Evolutionary conservation across 2,797 vertebrate genomes (phyloP).

Genomic region (Anguilla megastoma): DNA sequence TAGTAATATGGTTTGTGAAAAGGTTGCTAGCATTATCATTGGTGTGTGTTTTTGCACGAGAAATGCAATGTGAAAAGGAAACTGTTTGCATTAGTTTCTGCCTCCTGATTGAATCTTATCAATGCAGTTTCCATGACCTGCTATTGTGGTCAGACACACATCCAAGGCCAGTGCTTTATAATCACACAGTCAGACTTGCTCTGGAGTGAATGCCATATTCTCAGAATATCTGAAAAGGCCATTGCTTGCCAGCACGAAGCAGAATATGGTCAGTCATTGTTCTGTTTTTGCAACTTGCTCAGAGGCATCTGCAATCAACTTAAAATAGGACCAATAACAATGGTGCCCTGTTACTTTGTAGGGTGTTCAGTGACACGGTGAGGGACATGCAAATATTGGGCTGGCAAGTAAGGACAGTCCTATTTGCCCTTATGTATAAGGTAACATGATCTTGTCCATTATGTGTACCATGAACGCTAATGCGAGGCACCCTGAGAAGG

Average conservation of each 20-base stretch:
- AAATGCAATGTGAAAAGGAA: not conserved
- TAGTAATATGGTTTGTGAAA: constrained; percentile 17
- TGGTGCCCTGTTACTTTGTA: constrained; percentile 66
- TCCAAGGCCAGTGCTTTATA: not conserved
- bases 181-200: not conserved
- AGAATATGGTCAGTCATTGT: constrained; percentile 71
- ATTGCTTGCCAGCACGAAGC: constrained; percentile 58
- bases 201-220: constrained; percentile 23
- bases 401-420: constrained; percentile 71
- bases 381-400: constrained; percentile 79
- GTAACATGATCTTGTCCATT: constrained; percentile 77
- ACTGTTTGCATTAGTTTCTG: not conserved
- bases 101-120: not conserved
- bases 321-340: constrained; percentile 63
- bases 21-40: constrained; percentile 34
- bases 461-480: constrained; percentile 65
- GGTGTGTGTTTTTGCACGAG: constrained; percentile 14
- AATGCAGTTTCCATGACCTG: not conserved
- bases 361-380: constrained; percentile 73
- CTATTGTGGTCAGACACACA: not conserved
- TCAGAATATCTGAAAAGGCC: constrained; percentile 55
- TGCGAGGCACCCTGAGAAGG: constrained; percentile 60
- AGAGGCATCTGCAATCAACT: constrained; percentile 69
- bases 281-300: constrained; percentile 58
- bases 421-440: constrained; percentile 72